Evolutionary conservation across 2,797 vertebrate genomes (phyloP).

Genomic region (Pseudochirops cupreus): DNA sequence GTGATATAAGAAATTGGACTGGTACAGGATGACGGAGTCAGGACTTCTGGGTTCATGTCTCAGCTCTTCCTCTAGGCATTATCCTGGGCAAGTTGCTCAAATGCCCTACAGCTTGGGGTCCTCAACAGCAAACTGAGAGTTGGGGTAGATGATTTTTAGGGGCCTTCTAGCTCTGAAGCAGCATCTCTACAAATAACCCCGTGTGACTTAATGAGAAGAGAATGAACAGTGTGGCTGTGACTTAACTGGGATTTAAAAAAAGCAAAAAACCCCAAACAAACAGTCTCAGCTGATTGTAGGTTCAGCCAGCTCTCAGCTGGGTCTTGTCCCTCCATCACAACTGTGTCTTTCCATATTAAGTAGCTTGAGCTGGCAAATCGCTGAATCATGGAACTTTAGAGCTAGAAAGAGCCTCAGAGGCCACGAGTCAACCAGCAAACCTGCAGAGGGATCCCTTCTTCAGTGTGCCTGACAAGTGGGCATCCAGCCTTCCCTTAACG

Average conservation of each 20-base stretch:
- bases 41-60: background rate
- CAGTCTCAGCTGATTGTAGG: background rate
- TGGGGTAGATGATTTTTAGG: background rate
- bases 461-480: background rate
- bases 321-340: background rate
- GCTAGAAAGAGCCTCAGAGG: background rate
- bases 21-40: background rate
- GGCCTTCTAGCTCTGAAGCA: background rate
- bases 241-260: background rate
- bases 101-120: background rate
- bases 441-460: background rate
- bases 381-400: background rate
- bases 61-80: background rate
- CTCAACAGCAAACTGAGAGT: background rate
- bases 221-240: background rate
- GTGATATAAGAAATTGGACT: background rate
- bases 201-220: background rate
- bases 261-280: background rate
- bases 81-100: background rate
- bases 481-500: background rate
- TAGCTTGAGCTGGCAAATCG: background rate
- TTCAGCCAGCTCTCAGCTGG: background rate
- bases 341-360: background rate
- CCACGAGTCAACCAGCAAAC: background rate
- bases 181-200: background rate